A percentile compares a stretch with the other conserved stretches of the same genome.
These are phyloP conservation scores for Tribolium freemani DNA, from an alignment of 2,888 invertebrate genomes.

Conservation along the genomic window DNA sequence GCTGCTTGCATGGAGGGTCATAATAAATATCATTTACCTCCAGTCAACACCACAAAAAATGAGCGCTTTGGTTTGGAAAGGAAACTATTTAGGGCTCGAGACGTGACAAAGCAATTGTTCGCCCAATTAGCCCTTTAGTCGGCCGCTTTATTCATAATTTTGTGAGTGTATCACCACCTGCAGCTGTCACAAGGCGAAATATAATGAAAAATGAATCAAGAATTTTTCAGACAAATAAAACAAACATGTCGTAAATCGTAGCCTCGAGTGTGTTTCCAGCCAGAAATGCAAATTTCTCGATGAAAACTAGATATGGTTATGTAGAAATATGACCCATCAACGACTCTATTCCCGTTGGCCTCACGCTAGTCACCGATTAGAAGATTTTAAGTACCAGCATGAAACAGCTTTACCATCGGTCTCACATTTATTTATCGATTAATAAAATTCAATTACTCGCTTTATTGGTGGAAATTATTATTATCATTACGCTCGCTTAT, in stretches of 20 bases:
- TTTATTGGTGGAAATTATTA: constrained; percentile 32
- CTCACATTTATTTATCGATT: constrained; percentile 35
- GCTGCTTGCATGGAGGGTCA: constrained; percentile 35
- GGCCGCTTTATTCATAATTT: constrained; percentile 13
- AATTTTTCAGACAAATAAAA: too few species aligned
- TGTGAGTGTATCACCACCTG: constrained; percentile 10
- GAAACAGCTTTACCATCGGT: constrained; percentile 17
- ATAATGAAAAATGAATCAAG: too few species aligned
- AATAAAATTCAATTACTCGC: constrained; percentile 39
- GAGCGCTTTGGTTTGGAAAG: background rate
- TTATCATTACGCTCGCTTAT: constrained; percentile 11
- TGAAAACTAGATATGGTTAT: background rate
- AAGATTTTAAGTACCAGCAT: constrained; percentile 34
- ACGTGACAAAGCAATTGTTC: constrained; percentile 14
- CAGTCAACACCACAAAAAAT: constrained; percentile 13
- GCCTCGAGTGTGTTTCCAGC: too few species aligned
- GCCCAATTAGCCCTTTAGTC: constrained; percentile 13
- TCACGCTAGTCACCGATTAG: constrained; percentile 13
- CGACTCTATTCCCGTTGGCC: constrained; percentile 5
- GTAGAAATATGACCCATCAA: background rate
- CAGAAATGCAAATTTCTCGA: background rate
- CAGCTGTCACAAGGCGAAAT: background rate
- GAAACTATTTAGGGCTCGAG: background rate
- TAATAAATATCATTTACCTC: constrained; percentile 33
- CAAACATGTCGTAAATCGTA: too few species aligned